Evolutionary conservation across 2,797 vertebrate genomes (phyloP).

Genomic region (Gallinago stenura): DNA sequence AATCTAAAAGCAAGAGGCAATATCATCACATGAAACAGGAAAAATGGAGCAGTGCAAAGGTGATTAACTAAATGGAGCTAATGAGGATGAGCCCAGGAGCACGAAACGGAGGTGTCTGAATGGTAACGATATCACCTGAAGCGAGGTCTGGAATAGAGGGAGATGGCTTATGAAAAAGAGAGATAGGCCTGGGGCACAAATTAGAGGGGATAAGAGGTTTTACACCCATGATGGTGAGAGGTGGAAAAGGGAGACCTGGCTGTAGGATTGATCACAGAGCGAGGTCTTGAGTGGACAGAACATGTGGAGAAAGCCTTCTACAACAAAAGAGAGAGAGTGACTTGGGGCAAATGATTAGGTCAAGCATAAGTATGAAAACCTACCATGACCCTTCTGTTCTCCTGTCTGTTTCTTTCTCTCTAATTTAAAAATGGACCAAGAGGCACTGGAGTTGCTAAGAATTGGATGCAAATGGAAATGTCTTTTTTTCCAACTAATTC

Average conservation of each 20-base stretch:
- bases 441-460: background rate
- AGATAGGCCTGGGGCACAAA: background rate
- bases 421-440: background rate
- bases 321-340: accelerated
- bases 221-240: background rate
- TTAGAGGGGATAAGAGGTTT: background rate
- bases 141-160: background rate
- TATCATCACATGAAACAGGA: background rate
- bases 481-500: background rate
- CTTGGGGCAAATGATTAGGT: accelerated
- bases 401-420: background rate
- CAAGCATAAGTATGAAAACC: background rate
- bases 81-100: background rate
- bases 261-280: background rate
- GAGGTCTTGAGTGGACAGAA: background rate
- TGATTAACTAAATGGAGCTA: background rate
- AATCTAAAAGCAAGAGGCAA: background rate
- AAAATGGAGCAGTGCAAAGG: background rate
- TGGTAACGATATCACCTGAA: background rate
- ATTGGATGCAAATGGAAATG: background rate
- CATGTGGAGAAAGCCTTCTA: background rate
- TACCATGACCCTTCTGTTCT: background rate
- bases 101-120: background rate
- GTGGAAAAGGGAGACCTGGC: background rate
- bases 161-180: background rate